These are phyloP conservation scores for Merops nubicus DNA, from an alignment of 2,113 vertebrate species.

Conservation along the genomic window DNA sequence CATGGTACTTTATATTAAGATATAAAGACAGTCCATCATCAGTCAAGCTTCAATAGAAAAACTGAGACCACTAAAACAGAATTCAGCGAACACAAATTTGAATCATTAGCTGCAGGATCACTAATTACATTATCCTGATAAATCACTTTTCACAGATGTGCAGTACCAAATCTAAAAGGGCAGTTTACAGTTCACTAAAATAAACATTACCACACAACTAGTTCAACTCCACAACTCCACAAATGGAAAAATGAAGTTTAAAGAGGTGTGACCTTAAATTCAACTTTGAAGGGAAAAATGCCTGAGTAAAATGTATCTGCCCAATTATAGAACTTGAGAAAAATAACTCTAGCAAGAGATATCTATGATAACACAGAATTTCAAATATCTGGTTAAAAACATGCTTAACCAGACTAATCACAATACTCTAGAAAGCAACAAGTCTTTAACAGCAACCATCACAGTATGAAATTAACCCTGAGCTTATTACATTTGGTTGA, in stretches of 20 bases:
- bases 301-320: neutral
- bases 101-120: neutral
- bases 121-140: neutral
- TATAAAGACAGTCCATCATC: neutral
- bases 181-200: neutral
- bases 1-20: neutral
- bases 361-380: neutral
- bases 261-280: neutral
- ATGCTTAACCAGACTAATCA: neutral
- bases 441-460: conserved; percentile 34
- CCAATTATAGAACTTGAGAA: neutral
- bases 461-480: conserved; percentile 32
- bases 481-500: conserved; percentile 43
- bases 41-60: neutral
- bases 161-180: neutral
- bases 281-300: neutral
- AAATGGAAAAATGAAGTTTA: neutral
- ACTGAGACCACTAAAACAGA: neutral
- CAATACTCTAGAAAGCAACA: neutral
- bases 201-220: neutral
- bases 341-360: neutral
- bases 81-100: neutral
- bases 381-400: conserved; percentile 9
- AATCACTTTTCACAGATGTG: neutral
- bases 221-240: neutral